A percentile compares a stretch with the other conserved stretches of the same genome.
Conservation (phyloP, 2,113 vertebrate species). For the Paracanthobrama guichenoti region DNA sequence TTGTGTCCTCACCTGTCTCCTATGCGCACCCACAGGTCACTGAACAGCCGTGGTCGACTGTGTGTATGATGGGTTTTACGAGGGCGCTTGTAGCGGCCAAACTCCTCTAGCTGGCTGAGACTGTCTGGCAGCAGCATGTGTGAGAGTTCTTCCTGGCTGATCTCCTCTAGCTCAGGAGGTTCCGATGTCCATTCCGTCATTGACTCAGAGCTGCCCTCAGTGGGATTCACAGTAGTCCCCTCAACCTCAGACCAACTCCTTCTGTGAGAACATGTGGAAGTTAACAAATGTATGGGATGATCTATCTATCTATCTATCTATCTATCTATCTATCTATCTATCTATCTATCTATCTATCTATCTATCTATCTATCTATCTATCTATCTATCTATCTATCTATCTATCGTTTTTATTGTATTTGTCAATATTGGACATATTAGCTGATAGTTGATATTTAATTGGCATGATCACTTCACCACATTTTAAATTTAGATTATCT, state of each 20-base stretch:
- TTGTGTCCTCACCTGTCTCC: conserved; percentile 83
- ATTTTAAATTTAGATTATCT: no score
- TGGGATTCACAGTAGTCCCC: conserved; percentile 43
- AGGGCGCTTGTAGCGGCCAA: conserved; percentile 90
- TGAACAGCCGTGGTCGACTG: conserved; percentile 87
- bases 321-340: not conserved
- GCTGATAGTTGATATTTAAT: no score
- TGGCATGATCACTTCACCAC: no score
- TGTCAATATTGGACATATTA: no score
- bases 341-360: not conserved
- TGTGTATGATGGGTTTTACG: conserved; percentile 85
- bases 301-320: not conserved
- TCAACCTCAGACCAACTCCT: conserved; percentile 55
- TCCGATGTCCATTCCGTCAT: conserved; percentile 63
- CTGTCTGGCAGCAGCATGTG: conserved; percentile 93
- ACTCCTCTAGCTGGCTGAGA: conserved; percentile 96
- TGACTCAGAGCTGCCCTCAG: conserved; percentile 42
- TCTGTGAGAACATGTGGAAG: not conserved
- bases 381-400: not conserved
- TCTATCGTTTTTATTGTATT: not conserved
- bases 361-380: not conserved
- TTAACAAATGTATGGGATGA: not conserved
- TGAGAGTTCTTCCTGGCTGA: conserved; percentile 78
- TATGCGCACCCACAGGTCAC: conserved; percentile 97
- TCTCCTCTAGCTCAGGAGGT: conserved; percentile 56